Evolutionary conservation across 2,888 invertebrate genomes (phyloP).

Genomic region (Hoplodrina ambigua): DNA sequence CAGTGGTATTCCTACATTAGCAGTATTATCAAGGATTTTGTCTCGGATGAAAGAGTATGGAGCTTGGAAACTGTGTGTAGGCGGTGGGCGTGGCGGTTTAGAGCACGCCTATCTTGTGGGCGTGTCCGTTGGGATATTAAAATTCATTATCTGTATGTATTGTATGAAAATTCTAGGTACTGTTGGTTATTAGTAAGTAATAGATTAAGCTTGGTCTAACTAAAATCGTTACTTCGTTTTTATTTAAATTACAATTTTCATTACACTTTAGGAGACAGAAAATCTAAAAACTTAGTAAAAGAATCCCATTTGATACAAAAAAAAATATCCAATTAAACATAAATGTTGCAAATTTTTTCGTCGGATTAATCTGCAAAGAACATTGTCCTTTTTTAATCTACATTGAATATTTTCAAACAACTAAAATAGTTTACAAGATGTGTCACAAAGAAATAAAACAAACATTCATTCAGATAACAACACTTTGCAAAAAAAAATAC

Average conservation of each 20-base stretch:
- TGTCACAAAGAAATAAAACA: no score
- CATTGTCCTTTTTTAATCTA: no score
- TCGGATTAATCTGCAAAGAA: no score
- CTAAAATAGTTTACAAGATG: no score
- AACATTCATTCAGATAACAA: no score
- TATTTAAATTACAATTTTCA: not conserved
- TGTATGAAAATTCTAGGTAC: constrained; percentile 29
- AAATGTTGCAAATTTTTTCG: no score
- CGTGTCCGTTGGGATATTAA: constrained; percentile 74
- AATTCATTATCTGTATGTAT: constrained; percentile 64
- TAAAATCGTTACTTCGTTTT: not conserved
- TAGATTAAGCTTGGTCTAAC: not conserved
- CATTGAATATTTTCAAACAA: no score
- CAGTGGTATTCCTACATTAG: constrained; percentile 72
- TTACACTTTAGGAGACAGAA: no score
- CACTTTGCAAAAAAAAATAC: not conserved
- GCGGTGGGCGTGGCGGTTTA: constrained; percentile 82
- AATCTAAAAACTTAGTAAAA: no score
- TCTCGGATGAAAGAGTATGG: constrained; percentile 76
- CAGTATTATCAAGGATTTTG: constrained; percentile 80
- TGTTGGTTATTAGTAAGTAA: constrained; percentile 4
- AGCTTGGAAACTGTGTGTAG: constrained; percentile 75
- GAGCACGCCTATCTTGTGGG: constrained; percentile 82
- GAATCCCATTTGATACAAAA: no score
- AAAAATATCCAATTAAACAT: no score